Evolutionary conservation across 2,888 invertebrate species (phyloP), one percentile per base, ranked within the genome.

Genomic region (Eupithecia pulchellata): DNA sequence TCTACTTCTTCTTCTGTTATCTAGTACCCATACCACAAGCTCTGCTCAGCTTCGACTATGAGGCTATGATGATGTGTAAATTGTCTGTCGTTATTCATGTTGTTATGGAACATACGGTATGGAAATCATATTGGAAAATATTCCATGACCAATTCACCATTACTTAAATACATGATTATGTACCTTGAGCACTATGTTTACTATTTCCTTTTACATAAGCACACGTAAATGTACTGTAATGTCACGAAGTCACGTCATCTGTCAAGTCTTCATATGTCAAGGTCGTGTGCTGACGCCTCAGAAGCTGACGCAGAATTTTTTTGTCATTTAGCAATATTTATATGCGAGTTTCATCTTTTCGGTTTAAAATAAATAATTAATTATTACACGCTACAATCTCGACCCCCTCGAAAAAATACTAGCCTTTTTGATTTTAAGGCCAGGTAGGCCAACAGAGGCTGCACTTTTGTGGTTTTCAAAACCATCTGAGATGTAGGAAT

Each of bases 281-380:
- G 74, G 75, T 68, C 63, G 60, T 11, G 14, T 47, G 17, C 66
- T 68, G 61, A 67, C 64, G 68, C 64, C n/a, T n/a, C n/a, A n/a
- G n/a, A n/a, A n/a, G 17, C 66, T 68, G 61, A 67, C 64, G 68
- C 64, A 70, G 62, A 69, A 65, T 42, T 52, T 77, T 74, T 75
- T 74, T 77, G 75, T 66, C 25, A 55, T 65, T 55, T 61, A 30
- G 29, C 66, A n/a, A 17, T 57, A 57, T 57, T 25, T 27, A 27
- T 27, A 27, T 27, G 5, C 27, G 5, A 20, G 57, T 57, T 29
- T 17, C 25, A 47, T 20, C 20, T 47, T 2, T 47, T 25, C 25
- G 25, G 25, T 52, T 11, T 11, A 25, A 47, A 9, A n/a, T 47
- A 20, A 20, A 9, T 6, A 42, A n/a, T 42, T n/a, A n/a, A n/a